Base-by-base conservation (phyloP, 2,113 vertebrate species). In the Rafetus swinhoei region DNA sequence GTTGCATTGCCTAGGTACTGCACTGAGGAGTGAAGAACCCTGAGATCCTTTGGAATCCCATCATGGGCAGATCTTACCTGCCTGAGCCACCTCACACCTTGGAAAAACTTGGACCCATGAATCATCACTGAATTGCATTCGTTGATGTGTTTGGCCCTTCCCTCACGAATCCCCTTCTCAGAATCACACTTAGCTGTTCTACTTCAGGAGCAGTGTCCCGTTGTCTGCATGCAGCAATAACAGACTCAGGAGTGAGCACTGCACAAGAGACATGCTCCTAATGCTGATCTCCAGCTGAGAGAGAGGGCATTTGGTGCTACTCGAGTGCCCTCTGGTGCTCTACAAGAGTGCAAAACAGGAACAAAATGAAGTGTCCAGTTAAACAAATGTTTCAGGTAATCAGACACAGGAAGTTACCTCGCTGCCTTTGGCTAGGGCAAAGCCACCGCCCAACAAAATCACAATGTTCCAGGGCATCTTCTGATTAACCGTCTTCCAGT, bases 381-480 rank as follows among this genome's bases (percentile, higher is more conserved):
- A 39, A 56, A 52, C 7, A 4, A 19, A 54, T 54, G 32, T 0
- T 57, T 56, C 21, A 7, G 1, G 9, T 55, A 55, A 11, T 12
- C 86, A n/a, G 29, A 81, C 27, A 56, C 9, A 50, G 29, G 13
- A 55, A n/a, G 86, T 95, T 97, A 99, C 99, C 99, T 99, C 99
- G 7, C 99, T 99, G 95, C 98, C 99, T 7, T 97, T 98, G 93
- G 99, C 99, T 93, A 99, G 94, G 88, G 99, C 99, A 52, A 99
- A 99, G 87, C 99, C 99, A 50, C 99, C 99, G 60, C 99, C 99
- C 96, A 99, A 97, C 93, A 99, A 97, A 84, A 99, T 85, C 35
- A 99, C 85, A 19, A 99, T 98, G 93, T 98, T 99, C 99, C 99
- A 99, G 1, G 99, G 99, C 99, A 99, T 99, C 74, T 98, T 98